A percentile compares a stretch with the other conserved stretches of the same genome.
phyloP scores from a whole-genome alignment of 2,113 vertebrate species.

The Micronycteris hirsuta region DNA sequence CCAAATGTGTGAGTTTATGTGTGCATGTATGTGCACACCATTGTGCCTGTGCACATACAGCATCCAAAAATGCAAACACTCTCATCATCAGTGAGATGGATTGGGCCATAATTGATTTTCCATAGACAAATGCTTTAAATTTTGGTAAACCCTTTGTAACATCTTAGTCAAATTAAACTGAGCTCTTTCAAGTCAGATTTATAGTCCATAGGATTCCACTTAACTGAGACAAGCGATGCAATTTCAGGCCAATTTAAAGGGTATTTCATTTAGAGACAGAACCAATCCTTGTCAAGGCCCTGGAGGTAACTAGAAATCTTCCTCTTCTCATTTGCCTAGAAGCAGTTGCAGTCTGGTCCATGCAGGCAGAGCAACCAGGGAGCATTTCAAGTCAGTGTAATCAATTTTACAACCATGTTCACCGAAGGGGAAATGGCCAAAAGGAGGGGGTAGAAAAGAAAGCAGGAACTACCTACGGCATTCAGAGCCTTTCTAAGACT shows the following conservation, averaged over 20 bases:
- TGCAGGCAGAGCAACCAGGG: accelerated
- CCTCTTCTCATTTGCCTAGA: slow-evolving; percentile 19
- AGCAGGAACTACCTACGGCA: background rate
- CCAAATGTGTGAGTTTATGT: accelerated
- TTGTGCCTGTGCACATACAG: accelerated
- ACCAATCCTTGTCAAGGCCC: slow-evolving; percentile 50
- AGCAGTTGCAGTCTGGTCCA: background rate
- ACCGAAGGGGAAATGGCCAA: background rate
- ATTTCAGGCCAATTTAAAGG: slow-evolving; percentile 76
- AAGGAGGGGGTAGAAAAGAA: background rate
- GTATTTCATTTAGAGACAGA: slow-evolving; percentile 74
- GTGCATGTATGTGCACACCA: accelerated
- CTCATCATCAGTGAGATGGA: slow-evolving; percentile 50
- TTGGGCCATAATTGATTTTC: slow-evolving; percentile 71
- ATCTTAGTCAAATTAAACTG: slow-evolving; percentile 70
- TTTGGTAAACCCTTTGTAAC: slow-evolving; percentile 68
- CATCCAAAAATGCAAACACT: slow-evolving; percentile 5
- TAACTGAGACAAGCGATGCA: slow-evolving; percentile 73
- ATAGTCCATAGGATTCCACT: slow-evolving; percentile 68
- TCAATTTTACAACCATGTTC: background rate
- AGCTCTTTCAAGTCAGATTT: slow-evolving; percentile 65
- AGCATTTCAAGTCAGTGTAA: accelerated
- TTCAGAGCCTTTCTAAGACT: background rate
- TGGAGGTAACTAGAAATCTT: slow-evolving; percentile 53
- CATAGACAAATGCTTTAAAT: slow-evolving; percentile 71